These are phyloP conservation scores for Anguilla japonica DNA, from an alignment of 2,113 vertebrate genomes.

Conservation along the genomic window DNA sequence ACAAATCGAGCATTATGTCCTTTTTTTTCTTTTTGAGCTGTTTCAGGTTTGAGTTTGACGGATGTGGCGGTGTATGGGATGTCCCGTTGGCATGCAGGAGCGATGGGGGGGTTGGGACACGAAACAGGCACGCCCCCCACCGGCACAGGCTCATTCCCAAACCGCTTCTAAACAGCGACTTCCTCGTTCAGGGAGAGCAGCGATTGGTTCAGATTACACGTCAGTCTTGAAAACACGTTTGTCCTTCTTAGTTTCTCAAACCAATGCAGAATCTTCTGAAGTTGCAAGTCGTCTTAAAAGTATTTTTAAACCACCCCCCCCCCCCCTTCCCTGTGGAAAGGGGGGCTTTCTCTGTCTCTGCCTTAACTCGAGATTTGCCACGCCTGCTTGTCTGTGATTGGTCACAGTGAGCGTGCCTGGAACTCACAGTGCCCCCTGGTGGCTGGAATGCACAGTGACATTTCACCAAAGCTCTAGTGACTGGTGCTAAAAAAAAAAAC, in stretches of 20 bases:
- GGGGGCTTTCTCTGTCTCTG: not conserved
- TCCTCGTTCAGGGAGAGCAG: not conserved
- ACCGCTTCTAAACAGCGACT: not conserved
- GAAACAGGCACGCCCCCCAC: constrained; percentile 52
- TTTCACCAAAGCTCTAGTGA: constrained; percentile 14
- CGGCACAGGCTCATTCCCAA: constrained; percentile 43
- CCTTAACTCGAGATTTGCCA: constrained; percentile 26
- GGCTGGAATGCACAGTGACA: not conserved
- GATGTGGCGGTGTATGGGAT: constrained; percentile 40
- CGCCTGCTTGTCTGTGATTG: not conserved
- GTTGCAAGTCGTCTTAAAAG: not conserved
- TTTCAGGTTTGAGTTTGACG: constrained; percentile 3
- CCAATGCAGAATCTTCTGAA: not conserved
- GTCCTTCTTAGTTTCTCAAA: not conserved
- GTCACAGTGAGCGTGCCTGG: not conserved
- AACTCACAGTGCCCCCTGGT: constrained; percentile 14
- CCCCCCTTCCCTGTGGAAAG: not conserved
- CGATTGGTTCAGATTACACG: not conserved
- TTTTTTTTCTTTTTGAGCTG: not conserved
- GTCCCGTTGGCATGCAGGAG: constrained; percentile 89
- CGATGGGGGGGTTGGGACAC: constrained; percentile 76
- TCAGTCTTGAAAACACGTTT: not conserved
- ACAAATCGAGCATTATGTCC: constrained; percentile 42
- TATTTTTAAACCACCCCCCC: not conserved
- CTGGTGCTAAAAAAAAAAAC: constrained; percentile 30